Conservation (phyloP, 2,113 vertebrate genomes). For the Epinephelus moara region DNA sequence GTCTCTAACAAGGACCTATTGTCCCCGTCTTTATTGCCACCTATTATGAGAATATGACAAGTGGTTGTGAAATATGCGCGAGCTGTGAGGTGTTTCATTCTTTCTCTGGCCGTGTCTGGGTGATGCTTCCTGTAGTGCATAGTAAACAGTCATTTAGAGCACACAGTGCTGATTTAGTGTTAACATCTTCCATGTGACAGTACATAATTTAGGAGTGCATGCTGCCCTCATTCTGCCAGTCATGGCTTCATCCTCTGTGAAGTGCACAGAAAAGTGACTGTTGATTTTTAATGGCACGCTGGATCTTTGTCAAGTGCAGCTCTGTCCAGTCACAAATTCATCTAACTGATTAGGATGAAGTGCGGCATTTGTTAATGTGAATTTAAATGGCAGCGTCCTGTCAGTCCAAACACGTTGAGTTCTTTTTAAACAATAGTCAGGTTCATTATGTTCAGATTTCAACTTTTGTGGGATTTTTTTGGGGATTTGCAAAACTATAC, state of each 20-base stretch:
- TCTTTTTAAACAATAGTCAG: neutral
- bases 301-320: constrained; percentile 37
- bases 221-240: constrained; percentile 79
- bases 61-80: constrained; percentile 2
- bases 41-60: constrained; percentile 35
- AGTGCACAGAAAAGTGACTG: constrained; percentile 53
- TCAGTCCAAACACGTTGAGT: neutral
- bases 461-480: too few species aligned
- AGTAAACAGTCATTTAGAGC: constrained; percentile 35
- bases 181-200: constrained; percentile 55
- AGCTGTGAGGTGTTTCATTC: neutral
- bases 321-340: constrained; percentile 13
- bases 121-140: constrained; percentile 16
- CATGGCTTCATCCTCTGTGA: constrained; percentile 49
- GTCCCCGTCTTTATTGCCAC: constrained; percentile 29
- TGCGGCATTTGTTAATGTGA: constrained; percentile 17
- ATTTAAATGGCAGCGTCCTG: constrained; percentile 10
- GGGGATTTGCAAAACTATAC: too few species aligned
- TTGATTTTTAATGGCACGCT: constrained; percentile 45
- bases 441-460: too few species aligned
- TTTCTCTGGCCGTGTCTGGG: neutral
- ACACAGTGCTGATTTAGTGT: constrained; percentile 38
- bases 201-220: constrained; percentile 62
- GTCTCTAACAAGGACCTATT: constrained; percentile 38
- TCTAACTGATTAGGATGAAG: constrained; percentile 16